A percentile compares a stretch with the other conserved stretches of the same genome.
Evolutionary conservation across 2,113 vertebrate genomes (phyloP).

Genomic region (Cavia aperea): DNA sequence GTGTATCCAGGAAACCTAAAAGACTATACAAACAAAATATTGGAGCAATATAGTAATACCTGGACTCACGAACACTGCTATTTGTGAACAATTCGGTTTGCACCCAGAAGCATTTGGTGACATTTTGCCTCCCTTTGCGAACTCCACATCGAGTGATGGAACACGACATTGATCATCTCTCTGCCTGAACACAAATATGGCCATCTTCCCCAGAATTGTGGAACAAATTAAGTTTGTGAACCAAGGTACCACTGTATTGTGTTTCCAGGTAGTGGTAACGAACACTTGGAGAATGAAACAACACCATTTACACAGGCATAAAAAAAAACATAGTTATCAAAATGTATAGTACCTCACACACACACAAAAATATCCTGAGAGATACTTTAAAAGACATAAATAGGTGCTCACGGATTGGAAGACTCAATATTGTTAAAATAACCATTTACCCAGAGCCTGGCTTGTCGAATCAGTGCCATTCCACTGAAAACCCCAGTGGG

Average conservation of each 20-base stretch:
- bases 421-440: not conserved
- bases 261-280: not conserved
- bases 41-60: not conserved
- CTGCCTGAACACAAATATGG: not conserved
- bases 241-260: not conserved
- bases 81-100: not conserved
- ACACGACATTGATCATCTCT: not conserved
- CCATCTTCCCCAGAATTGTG: not conserved
- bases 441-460: not conserved
- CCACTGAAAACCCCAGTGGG: not conserved
- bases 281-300: not conserved
- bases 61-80: not conserved
- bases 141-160: too few species aligned
- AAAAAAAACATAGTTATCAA: not conserved
- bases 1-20: not conserved
- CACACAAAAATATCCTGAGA: not conserved
- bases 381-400: not conserved
- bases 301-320: not conserved
- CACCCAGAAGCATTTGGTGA: not conserved
- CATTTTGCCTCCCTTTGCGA: not conserved
- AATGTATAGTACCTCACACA: not conserved
- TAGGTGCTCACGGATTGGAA: not conserved
- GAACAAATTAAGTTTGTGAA: not conserved
- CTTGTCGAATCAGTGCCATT: not conserved
- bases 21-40: not conserved